Evolutionary conservation across 37 sponge, comb jelly and placozoan species (phyloP).

Genomic region (Trichoplax adhaerens): DNA sequence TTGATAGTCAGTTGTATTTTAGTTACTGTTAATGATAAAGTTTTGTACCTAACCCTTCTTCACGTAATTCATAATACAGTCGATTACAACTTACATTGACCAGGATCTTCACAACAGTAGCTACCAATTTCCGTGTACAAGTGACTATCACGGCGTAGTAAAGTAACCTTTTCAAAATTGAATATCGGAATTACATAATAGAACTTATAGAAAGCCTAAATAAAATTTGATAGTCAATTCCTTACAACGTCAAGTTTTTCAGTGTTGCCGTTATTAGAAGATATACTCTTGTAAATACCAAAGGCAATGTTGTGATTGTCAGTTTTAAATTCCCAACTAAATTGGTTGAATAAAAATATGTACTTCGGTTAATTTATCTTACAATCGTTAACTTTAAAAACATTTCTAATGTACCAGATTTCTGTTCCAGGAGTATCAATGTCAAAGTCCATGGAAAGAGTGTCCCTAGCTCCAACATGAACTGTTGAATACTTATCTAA

Average conservation of each 20-base stretch:
- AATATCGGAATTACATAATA: too few relatives aligned
- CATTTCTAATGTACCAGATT: background rate
- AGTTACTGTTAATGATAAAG: background rate
- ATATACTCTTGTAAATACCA: conserved; percentile 29
- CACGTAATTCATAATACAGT: background rate
- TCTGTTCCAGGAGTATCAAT: conserved; percentile 21
- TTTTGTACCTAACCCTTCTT: too few relatives aligned
- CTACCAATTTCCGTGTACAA: conserved; percentile 4
- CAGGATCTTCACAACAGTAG: conserved; percentile 25
- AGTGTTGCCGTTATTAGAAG: background rate
- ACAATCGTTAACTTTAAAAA: too few relatives aligned
- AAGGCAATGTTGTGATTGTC: conserved; percentile 53
- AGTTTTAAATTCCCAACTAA: conserved; percentile 55
- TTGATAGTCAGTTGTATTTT: background rate
- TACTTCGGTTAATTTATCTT: too few relatives aligned
- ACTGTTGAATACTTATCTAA: background rate
- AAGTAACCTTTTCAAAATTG: too few relatives aligned
- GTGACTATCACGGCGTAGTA: too few relatives aligned
- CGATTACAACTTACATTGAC: conserved; percentile 39
- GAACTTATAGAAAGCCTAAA: too few relatives aligned
- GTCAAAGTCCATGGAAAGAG: conserved; percentile 1
- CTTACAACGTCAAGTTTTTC: conserved; percentile 22
- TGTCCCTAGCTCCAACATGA: conserved; percentile 20
- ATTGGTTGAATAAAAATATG: too few relatives aligned
- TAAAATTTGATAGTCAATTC: too few relatives aligned